Evolutionary conservation across 2,888 invertebrate species (phyloP).

Genomic region (Mythimna lalbum): DNA sequence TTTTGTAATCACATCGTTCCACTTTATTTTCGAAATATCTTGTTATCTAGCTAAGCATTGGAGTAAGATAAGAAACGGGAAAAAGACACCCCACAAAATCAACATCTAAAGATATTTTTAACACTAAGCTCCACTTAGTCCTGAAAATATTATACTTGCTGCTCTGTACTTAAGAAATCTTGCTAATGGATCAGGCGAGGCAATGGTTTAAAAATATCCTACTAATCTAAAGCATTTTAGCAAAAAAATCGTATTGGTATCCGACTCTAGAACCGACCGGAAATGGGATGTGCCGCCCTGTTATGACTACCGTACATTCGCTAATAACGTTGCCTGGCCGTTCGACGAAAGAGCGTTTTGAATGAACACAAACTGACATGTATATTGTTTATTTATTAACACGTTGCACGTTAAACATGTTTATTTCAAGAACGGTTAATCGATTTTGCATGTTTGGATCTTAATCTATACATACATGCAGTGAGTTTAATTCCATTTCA

Average conservation of each 20-base stretch:
- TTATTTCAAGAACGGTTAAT: conserved; percentile 52
- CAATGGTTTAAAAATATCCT: conserved; percentile 86
- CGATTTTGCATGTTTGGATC: conserved; percentile 49
- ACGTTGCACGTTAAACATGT: conserved; percentile 52
- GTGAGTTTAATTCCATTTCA: conserved; percentile 50
- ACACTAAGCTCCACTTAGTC: conserved; percentile 46
- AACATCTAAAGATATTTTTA: conserved; percentile 38
- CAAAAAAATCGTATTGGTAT: conserved; percentile 82
- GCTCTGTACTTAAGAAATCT: conserved; percentile 79
- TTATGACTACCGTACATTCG: conserved; percentile 56
- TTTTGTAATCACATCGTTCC: too few species aligned
- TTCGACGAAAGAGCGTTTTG: conserved; percentile 49
- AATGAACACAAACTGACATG: conserved; percentile 38
- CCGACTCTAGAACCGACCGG: conserved; percentile 74
- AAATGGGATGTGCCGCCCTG: conserved; percentile 81
- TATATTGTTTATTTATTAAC: conserved; percentile 55
- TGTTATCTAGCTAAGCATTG: neutral
- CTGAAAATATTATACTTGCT: conserved; percentile 74
- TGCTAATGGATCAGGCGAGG: conserved; percentile 86
- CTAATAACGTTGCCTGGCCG: conserved; percentile 51
- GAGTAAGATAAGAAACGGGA: neutral
- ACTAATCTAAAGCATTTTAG: conserved; percentile 85
- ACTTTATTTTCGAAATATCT: too few species aligned
- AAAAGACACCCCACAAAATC: neutral
- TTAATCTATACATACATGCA: conserved; percentile 46